A percentile compares a stretch with the other conserved stretches of the same genome.
Conservation (phyloP, 2,797 vertebrate genomes). For the Streptopelia turtur region DNA sequence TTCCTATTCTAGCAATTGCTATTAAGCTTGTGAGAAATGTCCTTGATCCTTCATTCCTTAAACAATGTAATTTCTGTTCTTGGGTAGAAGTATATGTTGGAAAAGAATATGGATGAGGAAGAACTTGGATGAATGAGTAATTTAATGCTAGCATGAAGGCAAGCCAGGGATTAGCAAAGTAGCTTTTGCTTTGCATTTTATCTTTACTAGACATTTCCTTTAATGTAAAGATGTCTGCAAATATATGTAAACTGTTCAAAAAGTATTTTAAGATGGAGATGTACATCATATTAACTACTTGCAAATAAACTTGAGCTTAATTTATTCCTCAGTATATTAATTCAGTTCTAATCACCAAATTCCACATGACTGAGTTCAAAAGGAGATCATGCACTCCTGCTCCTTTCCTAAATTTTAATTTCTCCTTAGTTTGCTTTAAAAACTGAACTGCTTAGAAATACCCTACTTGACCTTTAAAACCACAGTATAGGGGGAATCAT, state of each 20-base stretch:
- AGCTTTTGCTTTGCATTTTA: not conserved
- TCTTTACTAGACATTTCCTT: not conserved
- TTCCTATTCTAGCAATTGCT: not conserved
- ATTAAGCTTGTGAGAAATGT: not conserved
- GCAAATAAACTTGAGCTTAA: conserved; percentile 46
- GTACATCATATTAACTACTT: not conserved
- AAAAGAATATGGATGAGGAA: not conserved
- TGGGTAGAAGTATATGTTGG: not conserved
- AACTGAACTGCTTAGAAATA: conserved; percentile 2
- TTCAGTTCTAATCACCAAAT: conserved; percentile 65
- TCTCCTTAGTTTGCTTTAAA: conserved; percentile 28
- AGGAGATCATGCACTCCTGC: conserved; percentile 9
- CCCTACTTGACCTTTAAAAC: conserved; percentile 51
- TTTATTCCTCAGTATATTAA: conserved; percentile 62
- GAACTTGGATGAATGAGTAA: not conserved
- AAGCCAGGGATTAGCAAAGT: not conserved
- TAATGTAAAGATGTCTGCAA: conserved; percentile 27
- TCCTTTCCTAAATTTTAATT: conserved; percentile 49
- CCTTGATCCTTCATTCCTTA: conserved; percentile 8
- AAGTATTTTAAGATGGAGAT: conserved; percentile 13
- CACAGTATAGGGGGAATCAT: not conserved
- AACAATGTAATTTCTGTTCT: not conserved
- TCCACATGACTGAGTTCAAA: conserved; percentile 67
- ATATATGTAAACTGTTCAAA: conserved; percentile 10
- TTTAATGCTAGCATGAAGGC: not conserved